Evolutionary conservation across 2,888 invertebrate species (phyloP), one percentile per base, ranked within the genome.

Genomic region (Mythimna lalbum): DNA sequence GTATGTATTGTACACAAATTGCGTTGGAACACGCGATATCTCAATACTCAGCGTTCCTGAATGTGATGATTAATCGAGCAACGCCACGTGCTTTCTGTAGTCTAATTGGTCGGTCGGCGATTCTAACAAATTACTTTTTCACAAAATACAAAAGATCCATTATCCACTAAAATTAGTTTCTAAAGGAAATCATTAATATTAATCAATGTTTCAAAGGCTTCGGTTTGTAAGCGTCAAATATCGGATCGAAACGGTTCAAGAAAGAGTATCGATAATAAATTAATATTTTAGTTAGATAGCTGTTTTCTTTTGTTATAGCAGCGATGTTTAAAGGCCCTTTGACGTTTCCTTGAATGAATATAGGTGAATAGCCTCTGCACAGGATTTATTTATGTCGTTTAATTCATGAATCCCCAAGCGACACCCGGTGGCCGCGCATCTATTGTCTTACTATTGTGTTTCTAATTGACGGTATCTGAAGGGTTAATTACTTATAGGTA

Each of bases 161-260:
- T 95, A 94, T 94, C 92, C 93, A 94, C 92, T 93, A 92, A 94
- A 95, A 95, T 95, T 95, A 93, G 94, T 91, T 93, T 88, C 89
- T 89, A 82, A 88, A 89, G 91, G 91, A 92, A 93, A 93, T 93
- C 94, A 94, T 95, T 95, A 94, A 95, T 95, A 92, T 94, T 94
- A 94, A 94, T 95, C 94, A 93, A 90, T 89, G 90, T 91, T 93
- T 91, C 89, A 93, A 93, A 93, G 92, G 90, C 88, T 90, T 80
- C 68, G 64, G 67, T 79, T 85, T 78, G 64, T 71, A 74, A 70
- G 73, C 74, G 76, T 80, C 67, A 77, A 85, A 85, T 84, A 78
- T 84, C 33, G 73, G 66, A 68, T 71, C 64, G 43, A 66, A 63
- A 77, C 74, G 52, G 59, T 71, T 78, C 50, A 66, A 57, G 68